Conservation (phyloP, 2,797 vertebrate genomes). For the Girardinus metallicus region DNA sequence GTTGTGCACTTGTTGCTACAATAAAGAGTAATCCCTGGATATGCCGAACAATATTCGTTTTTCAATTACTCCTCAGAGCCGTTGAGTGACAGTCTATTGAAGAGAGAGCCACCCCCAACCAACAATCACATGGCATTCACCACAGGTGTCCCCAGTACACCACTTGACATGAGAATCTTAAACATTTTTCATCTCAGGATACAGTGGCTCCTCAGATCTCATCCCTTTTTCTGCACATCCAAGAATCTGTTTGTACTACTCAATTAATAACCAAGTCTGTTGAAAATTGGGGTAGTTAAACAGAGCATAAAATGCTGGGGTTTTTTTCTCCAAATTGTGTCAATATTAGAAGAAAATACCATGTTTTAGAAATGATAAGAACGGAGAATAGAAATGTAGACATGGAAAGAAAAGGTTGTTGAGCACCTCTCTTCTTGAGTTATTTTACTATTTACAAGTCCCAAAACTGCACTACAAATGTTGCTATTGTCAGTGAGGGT, state of each 20-base stretch:
- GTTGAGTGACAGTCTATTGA: constrained; percentile 78
- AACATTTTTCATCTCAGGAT: constrained; percentile 52
- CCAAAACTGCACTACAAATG: constrained; percentile 69
- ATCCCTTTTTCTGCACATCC: constrained; percentile 27
- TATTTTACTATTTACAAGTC: constrained; percentile 66
- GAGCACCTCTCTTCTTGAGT: constrained; percentile 43
- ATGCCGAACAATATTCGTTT: constrained; percentile 83
- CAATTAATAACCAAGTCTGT: not conserved
- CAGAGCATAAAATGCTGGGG: constrained; percentile 31
- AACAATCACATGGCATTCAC: constrained; percentile 21
- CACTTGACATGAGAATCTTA: constrained; percentile 65
- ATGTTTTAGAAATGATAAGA: constrained; percentile 5
- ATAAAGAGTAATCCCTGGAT: constrained; percentile 80
- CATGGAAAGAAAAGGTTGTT: constrained; percentile 35
- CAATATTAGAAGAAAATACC: constrained; percentile 6
- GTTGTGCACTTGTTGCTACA: constrained; percentile 78
- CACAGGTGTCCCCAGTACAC: constrained; percentile 53
- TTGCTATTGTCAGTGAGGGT: constrained; percentile 82
- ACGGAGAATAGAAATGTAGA: constrained; percentile 18
- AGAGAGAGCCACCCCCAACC: constrained; percentile 49
- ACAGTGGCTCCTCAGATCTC: constrained; percentile 42
- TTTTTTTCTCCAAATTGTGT: constrained; percentile 18
- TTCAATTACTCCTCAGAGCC: constrained; percentile 81
- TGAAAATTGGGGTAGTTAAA: not conserved
- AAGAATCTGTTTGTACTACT: constrained; percentile 28